Conservation (phyloP, 2,797 vertebrate species). For the Pristis pectinata region DNA sequence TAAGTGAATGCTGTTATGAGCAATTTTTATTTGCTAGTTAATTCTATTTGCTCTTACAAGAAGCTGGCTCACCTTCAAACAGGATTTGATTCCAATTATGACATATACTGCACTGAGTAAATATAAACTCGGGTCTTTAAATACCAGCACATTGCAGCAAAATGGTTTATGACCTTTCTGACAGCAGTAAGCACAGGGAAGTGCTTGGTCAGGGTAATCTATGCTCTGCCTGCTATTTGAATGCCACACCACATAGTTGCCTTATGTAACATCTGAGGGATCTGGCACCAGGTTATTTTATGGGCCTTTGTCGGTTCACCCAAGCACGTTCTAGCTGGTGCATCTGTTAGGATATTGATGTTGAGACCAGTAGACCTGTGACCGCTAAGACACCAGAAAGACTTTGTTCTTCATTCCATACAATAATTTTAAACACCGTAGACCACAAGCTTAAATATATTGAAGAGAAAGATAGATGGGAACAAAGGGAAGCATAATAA, state of each 20-base stretch:
- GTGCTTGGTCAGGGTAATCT: not conserved
- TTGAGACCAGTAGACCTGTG: not conserved
- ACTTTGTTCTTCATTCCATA: not conserved
- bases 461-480: not conserved
- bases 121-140: slow-evolving; percentile 22
- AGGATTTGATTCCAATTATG: slow-evolving; percentile 23
- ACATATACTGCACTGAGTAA: slow-evolving; percentile 8
- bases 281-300: not conserved
- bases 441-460: not conserved
- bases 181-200: not conserved
- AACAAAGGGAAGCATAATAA: not conserved
- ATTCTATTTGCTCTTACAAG: slow-evolving; percentile 9
- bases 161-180: slow-evolving; percentile 19
- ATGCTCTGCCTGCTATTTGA: not conserved
- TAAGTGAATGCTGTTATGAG: not conserved
- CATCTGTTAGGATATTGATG: not conserved
- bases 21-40: not conserved
- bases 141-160: not conserved
- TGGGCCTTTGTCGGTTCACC: not conserved
- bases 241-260: not conserved
- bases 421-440: not conserved
- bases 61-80: not conserved
- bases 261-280: not conserved
- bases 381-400: not conserved
- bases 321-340: not conserved